Conservation (phyloP, 2,113 vertebrate genomes). For the Rhynchomys soricoides region DNA sequence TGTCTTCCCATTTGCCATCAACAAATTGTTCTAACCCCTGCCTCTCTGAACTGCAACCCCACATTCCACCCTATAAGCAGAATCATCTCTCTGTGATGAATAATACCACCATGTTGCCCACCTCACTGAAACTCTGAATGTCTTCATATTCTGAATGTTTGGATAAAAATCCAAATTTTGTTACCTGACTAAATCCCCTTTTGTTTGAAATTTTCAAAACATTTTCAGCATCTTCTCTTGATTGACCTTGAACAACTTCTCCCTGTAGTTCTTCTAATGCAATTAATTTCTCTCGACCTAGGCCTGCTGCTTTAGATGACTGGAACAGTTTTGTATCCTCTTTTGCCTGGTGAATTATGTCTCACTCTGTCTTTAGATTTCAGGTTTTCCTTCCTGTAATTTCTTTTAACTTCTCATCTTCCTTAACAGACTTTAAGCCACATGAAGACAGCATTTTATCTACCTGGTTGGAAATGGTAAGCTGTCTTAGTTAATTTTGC, state of each 20-base stretch:
- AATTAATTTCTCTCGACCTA: neutral
- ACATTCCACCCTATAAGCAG: neutral
- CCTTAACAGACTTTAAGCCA: neutral
- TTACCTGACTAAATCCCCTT: neutral
- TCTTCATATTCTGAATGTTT: neutral
- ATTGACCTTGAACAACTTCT: neutral
- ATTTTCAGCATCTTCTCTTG: neutral
- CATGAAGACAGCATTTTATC: neutral
- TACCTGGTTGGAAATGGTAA: neutral
- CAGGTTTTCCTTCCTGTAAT: conserved; percentile 22
- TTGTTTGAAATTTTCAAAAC: neutral
- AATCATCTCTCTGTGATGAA: conserved; percentile 5
- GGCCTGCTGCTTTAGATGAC: neutral
- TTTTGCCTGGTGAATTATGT: neutral
- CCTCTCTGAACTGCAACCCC: neutral
- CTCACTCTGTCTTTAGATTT: neutral
- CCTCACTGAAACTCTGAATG: neutral
- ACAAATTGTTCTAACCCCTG: neutral
- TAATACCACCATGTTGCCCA: neutral
- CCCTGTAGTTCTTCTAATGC: neutral
- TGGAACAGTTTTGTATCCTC: neutral
- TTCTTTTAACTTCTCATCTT: neutral
- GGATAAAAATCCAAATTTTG: conserved; percentile 42
- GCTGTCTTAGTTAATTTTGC: neutral
- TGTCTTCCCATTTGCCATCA: neutral